Evolutionary conservation across 1,140 invertebrate genomes (phyloP).

Genomic region (Drosophila teissieri): DNA sequence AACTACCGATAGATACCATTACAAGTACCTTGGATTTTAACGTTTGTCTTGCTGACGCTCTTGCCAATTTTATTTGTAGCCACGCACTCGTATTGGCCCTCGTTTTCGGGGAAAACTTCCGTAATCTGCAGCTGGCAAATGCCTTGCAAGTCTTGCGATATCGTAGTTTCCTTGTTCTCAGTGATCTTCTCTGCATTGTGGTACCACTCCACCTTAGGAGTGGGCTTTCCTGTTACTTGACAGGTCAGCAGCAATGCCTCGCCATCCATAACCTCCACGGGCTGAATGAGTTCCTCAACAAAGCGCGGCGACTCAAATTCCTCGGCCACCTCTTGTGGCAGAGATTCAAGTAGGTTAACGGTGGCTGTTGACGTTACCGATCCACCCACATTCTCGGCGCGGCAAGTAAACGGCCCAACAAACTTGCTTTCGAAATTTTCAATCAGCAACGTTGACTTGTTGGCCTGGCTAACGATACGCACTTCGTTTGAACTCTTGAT

Average conservation of each 20-base stretch:
- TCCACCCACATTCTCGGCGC: conserved; percentile 94
- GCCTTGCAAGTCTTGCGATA: conserved; percentile 91
- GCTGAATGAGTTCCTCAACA: conserved; percentile 87
- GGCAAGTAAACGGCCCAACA: conserved; percentile 92
- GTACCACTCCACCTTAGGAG: conserved; percentile 92
- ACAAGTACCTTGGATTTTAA: conserved; percentile 92
- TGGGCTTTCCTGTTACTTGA: conserved; percentile 91
- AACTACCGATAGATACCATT: conserved; percentile 56
- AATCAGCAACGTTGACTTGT: conserved; percentile 92
- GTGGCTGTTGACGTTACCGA: conserved; percentile 93
- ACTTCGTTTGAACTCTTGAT: conserved; percentile 87
- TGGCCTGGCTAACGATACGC: conserved; percentile 90
- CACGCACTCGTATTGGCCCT: conserved; percentile 93
- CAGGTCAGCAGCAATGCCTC: conserved; percentile 93
- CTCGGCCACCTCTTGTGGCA: conserved; percentile 86
- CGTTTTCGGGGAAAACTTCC: conserved; percentile 97
- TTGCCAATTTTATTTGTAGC: conserved; percentile 94
- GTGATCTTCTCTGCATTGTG: conserved; percentile 90
- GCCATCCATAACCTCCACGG: conserved; percentile 95
- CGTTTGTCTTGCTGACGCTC: conserved; percentile 90
- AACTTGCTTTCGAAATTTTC: conserved; percentile 90
- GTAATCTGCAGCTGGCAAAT: conserved; percentile 93
- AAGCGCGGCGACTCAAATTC: conserved; percentile 91
- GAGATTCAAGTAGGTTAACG: conserved; percentile 88
- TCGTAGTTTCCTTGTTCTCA: conserved; percentile 91